Evolutionary conservation across 37 sponge, comb jelly and placozoan genomes (phyloP).

Genomic region (Petrosia ficiformis): DNA sequence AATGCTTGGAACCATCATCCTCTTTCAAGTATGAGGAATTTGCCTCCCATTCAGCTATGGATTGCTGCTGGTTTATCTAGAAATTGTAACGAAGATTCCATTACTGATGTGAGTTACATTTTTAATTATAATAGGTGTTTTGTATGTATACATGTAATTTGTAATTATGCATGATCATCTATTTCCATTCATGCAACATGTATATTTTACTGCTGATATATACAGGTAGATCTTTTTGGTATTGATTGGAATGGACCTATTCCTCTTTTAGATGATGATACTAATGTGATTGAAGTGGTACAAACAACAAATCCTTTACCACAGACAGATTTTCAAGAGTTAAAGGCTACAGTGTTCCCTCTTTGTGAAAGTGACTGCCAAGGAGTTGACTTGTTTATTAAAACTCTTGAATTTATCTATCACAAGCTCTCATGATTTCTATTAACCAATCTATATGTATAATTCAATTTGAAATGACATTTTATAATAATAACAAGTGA

Average conservation of each 20-base stretch:
- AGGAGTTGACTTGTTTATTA: not conserved
- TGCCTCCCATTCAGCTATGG: conserved; percentile 46
- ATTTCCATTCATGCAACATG: not conserved
- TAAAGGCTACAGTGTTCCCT: not conserved
- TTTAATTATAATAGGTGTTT: too few relatives aligned
- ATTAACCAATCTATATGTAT: not conserved
- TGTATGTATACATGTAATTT: too few relatives aligned
- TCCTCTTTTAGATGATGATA: not conserved
- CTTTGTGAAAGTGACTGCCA: not conserved
- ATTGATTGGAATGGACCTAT: conserved; percentile 33
- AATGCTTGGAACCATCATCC: conserved; percentile 38
- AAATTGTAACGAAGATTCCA: not conserved
- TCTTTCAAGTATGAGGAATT: conserved; percentile 11
- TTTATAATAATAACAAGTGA: too few relatives aligned
- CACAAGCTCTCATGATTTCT: not conserved
- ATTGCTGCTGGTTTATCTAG: conserved; percentile 4
- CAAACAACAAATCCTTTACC: not conserved
- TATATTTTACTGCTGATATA: not conserved
- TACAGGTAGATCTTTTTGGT: not conserved
- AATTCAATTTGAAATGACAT: too few relatives aligned
- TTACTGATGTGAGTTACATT: too few relatives aligned
- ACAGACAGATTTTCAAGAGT: not conserved
- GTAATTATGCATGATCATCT: too few relatives aligned
- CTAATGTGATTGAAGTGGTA: not conserved
- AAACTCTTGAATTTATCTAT: not conserved